Percentiles rank a stretch among this genome's conserved stretches.
Conservation (phyloP, 1,140 invertebrate genomes). For the Magallana angulata region DNA sequence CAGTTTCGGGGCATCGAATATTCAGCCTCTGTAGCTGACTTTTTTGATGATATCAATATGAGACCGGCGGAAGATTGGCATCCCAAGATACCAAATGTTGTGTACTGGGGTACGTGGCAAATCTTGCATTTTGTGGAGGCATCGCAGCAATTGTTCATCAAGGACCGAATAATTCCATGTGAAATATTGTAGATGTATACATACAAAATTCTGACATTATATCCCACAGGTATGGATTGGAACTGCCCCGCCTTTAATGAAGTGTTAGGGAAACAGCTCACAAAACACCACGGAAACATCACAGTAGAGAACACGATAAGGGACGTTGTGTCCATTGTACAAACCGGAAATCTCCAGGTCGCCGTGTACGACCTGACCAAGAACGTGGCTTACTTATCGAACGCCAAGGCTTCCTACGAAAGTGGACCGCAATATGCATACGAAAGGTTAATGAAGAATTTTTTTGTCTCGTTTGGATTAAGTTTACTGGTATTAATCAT, state of each 20-base stretch:
- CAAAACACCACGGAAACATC: constrained; percentile 65
- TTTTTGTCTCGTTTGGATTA: background rate
- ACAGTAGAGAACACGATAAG: constrained; percentile 65
- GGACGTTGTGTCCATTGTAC: constrained; percentile 68
- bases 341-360: constrained; percentile 69
- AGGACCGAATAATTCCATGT: no score
- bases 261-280: constrained; percentile 66
- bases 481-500: background rate
- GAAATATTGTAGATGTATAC: background rate
- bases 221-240: constrained; percentile 67
- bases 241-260: constrained; percentile 65
- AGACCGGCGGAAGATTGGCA: constrained; percentile 69
- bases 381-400: constrained; percentile 66
- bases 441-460: constrained; percentile 62
- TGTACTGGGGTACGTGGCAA: constrained; percentile 66
- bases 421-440: constrained; percentile 66
- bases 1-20: constrained; percentile 69
- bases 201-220: background rate
- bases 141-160: no score
- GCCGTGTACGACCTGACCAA: constrained; percentile 70
- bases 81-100: constrained; percentile 69
- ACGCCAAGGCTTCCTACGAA: constrained; percentile 65
- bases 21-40: constrained; percentile 69
- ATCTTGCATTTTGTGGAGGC: background rate
- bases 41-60: constrained; percentile 68